Percentiles rank a stretch among this genome's conserved stretches.
Evolutionary conservation across 2,797 vertebrate genomes (phyloP).

Genomic region (Tinamus major): DNA sequence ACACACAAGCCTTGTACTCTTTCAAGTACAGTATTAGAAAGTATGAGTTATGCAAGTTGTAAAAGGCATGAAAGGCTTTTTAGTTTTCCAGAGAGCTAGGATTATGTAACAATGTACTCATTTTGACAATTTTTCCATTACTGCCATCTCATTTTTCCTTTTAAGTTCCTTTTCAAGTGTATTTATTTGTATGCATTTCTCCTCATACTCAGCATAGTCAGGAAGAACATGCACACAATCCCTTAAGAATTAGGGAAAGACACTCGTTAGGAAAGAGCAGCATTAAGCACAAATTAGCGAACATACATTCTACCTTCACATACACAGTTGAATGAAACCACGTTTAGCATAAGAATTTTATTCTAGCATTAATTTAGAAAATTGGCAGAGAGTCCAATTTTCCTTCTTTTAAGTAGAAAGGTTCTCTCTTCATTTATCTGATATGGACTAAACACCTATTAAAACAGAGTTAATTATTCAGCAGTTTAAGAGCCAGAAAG

Average conservation of each 20-base stretch:
- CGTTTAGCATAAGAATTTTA: background rate
- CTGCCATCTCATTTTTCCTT: background rate
- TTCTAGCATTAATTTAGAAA: background rate
- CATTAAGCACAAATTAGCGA: background rate
- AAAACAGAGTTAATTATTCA: background rate
- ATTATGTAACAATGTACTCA: background rate
- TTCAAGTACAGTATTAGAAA: background rate
- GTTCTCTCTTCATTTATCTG: background rate
- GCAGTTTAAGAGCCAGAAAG: background rate
- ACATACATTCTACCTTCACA: background rate
- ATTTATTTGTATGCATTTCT: background rate
- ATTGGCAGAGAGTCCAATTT: background rate
- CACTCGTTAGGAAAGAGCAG: background rate
- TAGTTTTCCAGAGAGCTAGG: background rate
- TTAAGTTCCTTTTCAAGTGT: background rate
- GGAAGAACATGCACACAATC: fast-evolving
- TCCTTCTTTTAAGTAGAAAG: background rate
- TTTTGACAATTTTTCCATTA: background rate
- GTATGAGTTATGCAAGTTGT: background rate
- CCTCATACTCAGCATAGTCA: background rate
- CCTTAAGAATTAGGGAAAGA: background rate
- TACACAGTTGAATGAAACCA: background rate
- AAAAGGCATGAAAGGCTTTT: background rate
- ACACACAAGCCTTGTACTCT: background rate
- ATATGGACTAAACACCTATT: background rate